Evolutionary conservation across 2,113 vertebrate species (phyloP), one percentile per base, ranked within the genome.

Genomic region (Sardina pilchardus): DNA sequence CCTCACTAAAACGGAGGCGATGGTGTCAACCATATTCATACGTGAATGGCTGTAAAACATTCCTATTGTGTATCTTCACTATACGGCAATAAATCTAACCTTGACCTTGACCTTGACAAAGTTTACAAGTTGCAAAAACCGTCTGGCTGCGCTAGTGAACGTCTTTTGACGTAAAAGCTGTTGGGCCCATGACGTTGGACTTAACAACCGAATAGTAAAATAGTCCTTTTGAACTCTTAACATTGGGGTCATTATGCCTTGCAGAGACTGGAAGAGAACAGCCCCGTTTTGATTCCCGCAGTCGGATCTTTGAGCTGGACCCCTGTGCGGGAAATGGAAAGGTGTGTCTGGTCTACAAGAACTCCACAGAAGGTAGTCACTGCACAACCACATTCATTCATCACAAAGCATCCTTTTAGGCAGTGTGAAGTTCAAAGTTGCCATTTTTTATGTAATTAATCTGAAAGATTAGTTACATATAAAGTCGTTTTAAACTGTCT

Each of bases 271-370:
- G 92, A 85, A 94, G 92, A 4, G 91, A 94, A 83, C 93, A 94
- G 42, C 98, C 98, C 26, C 97, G 97, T 90, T 98, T 99, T 92
- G 97, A 98, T 90, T 95, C 95, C 83, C 95, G 96, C 67, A 97
- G 96, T 83, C 94, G 96, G 71, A 95, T 99, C 88, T 99, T 98
- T 89, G 98, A 99, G 88, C 91, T 99, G 91, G 97, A 99, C 89
- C 93, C 96, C 1, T 99, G 97, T 82, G 94, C 93, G 7, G 97
- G 97, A 10, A 97, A 96, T 88, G 98, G 98, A 43, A 98, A 97
- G 90, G 97, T 98, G 83, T 99, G 98, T 88, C 96, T 99, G 6
- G 97, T 98, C 90, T 99, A 99, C 94, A 97, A 97, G 90, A 95
- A 93, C 24, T 94, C 95, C 90, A 95, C 95, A 59, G 92, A 96